phyloP scores from a whole-genome alignment of 2,888 invertebrate genomes.

The Syritta pipiens region DNA sequence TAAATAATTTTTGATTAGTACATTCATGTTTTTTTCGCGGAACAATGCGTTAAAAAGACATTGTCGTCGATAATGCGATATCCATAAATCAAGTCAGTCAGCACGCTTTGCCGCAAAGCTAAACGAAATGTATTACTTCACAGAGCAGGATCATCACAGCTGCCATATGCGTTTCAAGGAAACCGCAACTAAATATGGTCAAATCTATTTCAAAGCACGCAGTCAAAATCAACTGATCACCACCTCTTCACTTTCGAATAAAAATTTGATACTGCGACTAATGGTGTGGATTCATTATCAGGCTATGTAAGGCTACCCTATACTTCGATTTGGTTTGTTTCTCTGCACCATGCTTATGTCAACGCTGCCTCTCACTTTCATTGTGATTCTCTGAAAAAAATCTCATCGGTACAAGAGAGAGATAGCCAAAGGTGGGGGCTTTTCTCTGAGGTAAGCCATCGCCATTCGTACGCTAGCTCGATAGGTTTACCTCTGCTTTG shows the following conservation, averaged over 20 bases:
- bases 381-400: slow-evolving; percentile 6
- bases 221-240: not conserved
- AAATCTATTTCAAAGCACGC: not conserved
- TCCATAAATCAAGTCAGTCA: too few relatives aligned
- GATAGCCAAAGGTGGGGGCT: slow-evolving; percentile 54
- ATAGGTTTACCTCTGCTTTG: slow-evolving; percentile 33
- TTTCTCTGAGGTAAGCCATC: slow-evolving; percentile 50
- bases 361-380: slow-evolving; percentile 57
- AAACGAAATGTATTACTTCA: too few relatives aligned
- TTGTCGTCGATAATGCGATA: too few relatives aligned
- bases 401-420: slow-evolving; percentile 14
- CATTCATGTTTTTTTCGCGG: too few relatives aligned
- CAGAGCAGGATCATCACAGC: not conserved
- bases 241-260: not conserved
- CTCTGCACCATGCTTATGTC: slow-evolving; percentile 51
- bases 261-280: not conserved
- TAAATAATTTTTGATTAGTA: too few relatives aligned
- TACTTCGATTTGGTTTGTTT: slow-evolving; percentile 28
- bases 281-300: slow-evolving; percentile 47
- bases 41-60: too few relatives aligned
- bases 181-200: not conserved
- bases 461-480: slow-evolving; percentile 17
- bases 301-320: slow-evolving; percentile 27
- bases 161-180: slow-evolving; percentile 4
- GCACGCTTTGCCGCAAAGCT: too few relatives aligned